These are phyloP conservation scores for Drosophila tristis DNA, from an alignment of 1,140 invertebrate species.

Conservation along the genomic window DNA sequence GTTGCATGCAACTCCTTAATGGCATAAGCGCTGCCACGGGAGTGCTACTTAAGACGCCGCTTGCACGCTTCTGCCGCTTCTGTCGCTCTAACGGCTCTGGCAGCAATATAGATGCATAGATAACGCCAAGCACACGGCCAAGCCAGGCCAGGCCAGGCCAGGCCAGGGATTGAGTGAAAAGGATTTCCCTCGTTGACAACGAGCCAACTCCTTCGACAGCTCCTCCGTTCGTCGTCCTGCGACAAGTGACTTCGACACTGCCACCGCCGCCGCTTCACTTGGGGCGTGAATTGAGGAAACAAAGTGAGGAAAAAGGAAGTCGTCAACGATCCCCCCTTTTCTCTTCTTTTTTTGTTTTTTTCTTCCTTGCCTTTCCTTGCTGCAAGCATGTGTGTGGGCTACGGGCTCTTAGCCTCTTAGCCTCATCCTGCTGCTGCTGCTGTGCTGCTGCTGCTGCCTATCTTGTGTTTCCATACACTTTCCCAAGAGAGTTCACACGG, in stretches of 20 bases:
- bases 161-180: constrained; percentile 63
- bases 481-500: no score
- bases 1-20: constrained; percentile 56
- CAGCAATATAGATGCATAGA: constrained; percentile 55
- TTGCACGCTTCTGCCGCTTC: background rate
- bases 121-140: constrained; percentile 44
- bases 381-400: no score
- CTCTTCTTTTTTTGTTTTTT: constrained; percentile 14
- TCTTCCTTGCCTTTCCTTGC: background rate
- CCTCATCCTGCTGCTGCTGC: no score
- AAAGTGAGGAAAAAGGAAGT: constrained; percentile 36
- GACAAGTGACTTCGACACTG: constrained; percentile 42
- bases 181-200: constrained; percentile 51
- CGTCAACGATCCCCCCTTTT: background rate
- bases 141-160: constrained; percentile 18
- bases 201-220: constrained; percentile 9
- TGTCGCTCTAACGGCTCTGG: background rate
- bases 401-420: no score
- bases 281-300: constrained; percentile 48
- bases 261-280: background rate
- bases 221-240: background rate
- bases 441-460: no score
- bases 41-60: constrained; percentile 71
- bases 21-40: constrained; percentile 66
- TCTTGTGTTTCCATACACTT: no score